Evolutionary conservation across 2,888 invertebrate genomes (phyloP), one percentile per base, ranked within the genome.

Genomic region (Noctua janthe): DNA sequence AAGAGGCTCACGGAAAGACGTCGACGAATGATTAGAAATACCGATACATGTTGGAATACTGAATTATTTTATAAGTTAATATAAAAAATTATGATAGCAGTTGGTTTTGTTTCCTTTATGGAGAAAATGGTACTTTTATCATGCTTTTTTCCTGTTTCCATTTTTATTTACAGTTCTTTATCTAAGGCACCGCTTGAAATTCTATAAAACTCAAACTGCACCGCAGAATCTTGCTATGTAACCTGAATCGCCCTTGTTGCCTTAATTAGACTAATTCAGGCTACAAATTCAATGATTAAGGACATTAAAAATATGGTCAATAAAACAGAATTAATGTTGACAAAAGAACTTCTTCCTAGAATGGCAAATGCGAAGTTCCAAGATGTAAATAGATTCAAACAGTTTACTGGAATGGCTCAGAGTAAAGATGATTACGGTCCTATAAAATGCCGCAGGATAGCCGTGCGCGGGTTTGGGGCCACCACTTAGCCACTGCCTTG

Each of bases 401-500:
- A 13, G 83, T 71, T 82, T 78, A 23, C 43, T 59, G 51, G 54
- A 71, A 67, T 67, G 10, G 29, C 29, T 39, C 49, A 35, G 7
- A 77, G 49, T 47, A 66, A 43, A 51, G 70, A 77, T 3, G 23
- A 76, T 76, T 70, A 62, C 23, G 15, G 20, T 35, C 23, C 15
- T 23, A 35, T 8, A 10, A 69, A 20, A 75, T n/a, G 67, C 6
- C n/a, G 8, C 67, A 47, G 20, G n/a, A 49, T 83, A 56, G 47
- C 62, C 29, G 77, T 43, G 49, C 29, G 47, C 69, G 35, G 62
- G 66, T 73, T 71, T 67, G 43, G 15, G 62, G 35, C 35, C 17
- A 66, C 64, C 83, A 81, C 54, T 82, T 81, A 54, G 3, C 67
- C 11, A 62, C 20, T 1, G 39, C 23, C 62, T 49, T 76, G 49